Evolutionary conservation across 2,888 invertebrate genomes (phyloP), one percentile per base, ranked within the genome.

Genomic region (Oxystoma pomonae): DNA sequence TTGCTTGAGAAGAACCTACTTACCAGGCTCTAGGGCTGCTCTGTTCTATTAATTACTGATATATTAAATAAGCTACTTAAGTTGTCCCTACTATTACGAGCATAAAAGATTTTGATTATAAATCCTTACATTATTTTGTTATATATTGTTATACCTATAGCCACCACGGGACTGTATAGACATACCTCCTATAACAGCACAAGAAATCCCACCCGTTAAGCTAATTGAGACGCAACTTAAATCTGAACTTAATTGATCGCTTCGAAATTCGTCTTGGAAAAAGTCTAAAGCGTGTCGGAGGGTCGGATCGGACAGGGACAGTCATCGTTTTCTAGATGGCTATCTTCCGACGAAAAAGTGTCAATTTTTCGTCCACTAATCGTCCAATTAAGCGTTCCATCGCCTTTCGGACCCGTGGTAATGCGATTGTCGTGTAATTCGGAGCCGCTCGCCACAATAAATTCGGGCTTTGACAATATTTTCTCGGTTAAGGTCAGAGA

Each of bases 331-430:
- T 35, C 35, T 49, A 16, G 63, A 64, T 64, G 22, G 18, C 57
- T 64, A 66, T 64, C 64, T 35, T 35, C 12, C 35, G 21, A 22
- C 21, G 61, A 20, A 55, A 65, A 63, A 51, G 63, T 66, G 63
- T 64, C 64, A 64, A 60, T 51, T 59, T 59, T 51, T 55, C 58
- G 53, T 57, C 57, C 55, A 35, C 59, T 63, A 64, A 66, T 66
- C 66, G 61, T 20, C 66, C 64, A 64, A 64, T 64, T 64, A 64
- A 66, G 62, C 58, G 62, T 59, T 58, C 64, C 21, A 65, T 60
- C 65, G 63, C 66, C 66, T 66, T 61, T 66, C 35, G 35, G 12
- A 12, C 35, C 35, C 35, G 35, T 35, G 35, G 35, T 35, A 35
- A 35, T 35, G 35, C 35, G 35, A 35, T 35, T 35, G 35, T 35